Base-by-base conservation (phyloP, 2,113 vertebrate genomes). In the Tragelaphus scriptus region DNA sequence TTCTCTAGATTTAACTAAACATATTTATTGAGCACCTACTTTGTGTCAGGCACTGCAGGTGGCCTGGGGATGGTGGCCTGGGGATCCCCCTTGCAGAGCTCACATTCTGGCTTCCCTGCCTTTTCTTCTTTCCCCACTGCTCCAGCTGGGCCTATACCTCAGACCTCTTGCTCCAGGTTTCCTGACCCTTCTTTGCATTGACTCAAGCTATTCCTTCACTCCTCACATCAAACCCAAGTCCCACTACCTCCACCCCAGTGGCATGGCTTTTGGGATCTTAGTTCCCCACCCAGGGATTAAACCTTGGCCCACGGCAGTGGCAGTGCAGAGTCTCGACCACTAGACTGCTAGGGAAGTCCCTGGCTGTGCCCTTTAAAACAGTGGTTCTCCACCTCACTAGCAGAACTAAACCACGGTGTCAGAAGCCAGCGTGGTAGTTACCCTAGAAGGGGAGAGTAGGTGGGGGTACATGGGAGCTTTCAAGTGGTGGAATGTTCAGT, bases 1-100 rank as follows among this genome's bases (percentile, higher is more conserved):
- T 36, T 77, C 53, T 96, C 56, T 81, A 95, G 59, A 40, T 81
- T 94, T 55, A 95, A 91, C 61, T 85, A 68, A 85, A 91, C 47
- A 7, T 32, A 86, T 65, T 93, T 85, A 53, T 21, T 36, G 56
- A 68, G 61, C 51, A 93, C 65, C 53, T 68, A 51, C 13, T 93
- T 26, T 65, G 63, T 26, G 55, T 25, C 15, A 77, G 28, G 17
- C 21, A 30, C 53, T 79, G 28, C 17, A 89, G 32, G 58, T 49
- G 36, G 23, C 32, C 59, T 91, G 21, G 40, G 30, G n/a, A 61
- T 28, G 32, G 58, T 49, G 36, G 23, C 36, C 59, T 85, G 21
- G 40, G 30, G n/a, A 61, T 30, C 21, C 32, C 12, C 17, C 26
- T n/a, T 30, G 16, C 0, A 7, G 40, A 94, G 51, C 19, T 36